Evolutionary conservation across 2,797 vertebrate species (phyloP).

Genomic region (Craterocephalus amniculus): DNA sequence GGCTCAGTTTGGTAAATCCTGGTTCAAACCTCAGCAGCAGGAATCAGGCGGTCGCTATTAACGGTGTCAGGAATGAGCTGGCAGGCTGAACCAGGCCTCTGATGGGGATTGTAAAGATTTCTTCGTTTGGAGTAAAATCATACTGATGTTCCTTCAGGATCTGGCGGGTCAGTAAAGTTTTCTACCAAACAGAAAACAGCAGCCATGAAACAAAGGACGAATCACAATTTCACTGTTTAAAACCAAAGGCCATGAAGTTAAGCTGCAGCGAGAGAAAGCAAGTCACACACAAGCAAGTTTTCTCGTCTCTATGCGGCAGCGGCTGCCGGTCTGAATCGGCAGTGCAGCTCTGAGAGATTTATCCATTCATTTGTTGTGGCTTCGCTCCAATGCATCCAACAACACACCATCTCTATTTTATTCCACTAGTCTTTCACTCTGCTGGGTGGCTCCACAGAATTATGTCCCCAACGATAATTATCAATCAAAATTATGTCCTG

Average conservation of each 20-base stretch:
- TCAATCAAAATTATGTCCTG: slow-evolving; percentile 83
- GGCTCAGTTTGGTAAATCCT: background rate
- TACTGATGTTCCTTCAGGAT: slow-evolving; percentile 39
- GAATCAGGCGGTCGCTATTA: background rate
- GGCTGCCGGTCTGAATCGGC: slow-evolving; percentile 57
- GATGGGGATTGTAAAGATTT: slow-evolving; percentile 8
- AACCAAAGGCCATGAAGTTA: slow-evolving; percentile 58
- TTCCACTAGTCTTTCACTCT: slow-evolving; percentile 78
- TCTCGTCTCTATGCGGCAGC: slow-evolving; percentile 56
- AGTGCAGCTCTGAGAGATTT: slow-evolving; percentile 79
- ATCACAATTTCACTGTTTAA: slow-evolving; percentile 55
- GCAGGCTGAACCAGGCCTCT: background rate
- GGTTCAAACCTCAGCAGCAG: background rate
- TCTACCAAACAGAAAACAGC: slow-evolving; percentile 42
- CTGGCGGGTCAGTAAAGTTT: slow-evolving; percentile 38
- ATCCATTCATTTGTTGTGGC: slow-evolving; percentile 85
- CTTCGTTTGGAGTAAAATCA: slow-evolving; percentile 37
- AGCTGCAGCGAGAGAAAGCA: slow-evolving; percentile 49
- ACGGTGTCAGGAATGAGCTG: slow-evolving; percentile 6
- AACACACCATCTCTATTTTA: slow-evolving; percentile 81
- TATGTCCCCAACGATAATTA: slow-evolving; percentile 81
- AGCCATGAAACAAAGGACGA: slow-evolving; percentile 37
- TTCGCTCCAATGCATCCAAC: slow-evolving; percentile 75
- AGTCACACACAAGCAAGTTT: slow-evolving; percentile 63
- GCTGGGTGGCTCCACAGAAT: slow-evolving; percentile 76